Evolutionary conservation across 1,140 invertebrate genomes (phyloP), one percentile per base, ranked within the genome.

Genomic region (Maconellicoccus hirsutus): DNA sequence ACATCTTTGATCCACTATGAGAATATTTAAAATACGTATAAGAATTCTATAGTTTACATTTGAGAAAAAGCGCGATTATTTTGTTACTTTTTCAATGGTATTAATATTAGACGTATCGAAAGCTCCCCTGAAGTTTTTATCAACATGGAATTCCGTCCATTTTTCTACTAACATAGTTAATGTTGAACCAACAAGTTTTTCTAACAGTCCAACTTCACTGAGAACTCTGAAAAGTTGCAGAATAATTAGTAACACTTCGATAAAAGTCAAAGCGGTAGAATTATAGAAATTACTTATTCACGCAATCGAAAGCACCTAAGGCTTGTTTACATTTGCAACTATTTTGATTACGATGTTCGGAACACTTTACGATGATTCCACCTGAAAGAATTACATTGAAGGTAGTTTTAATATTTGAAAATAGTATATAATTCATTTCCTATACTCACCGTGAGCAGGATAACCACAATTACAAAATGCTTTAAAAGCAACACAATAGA

Each of bases 91-190:
- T 81, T 93, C 87, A 3, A 94, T 79, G 63, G 83, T 81, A 4
- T 79, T 77, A 27, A 94, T 82, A 75, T 91, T 88, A 0, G 89
- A 90, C 14, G 85, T 84, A 81, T 94, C 89, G 81, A 93, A 94
- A 73, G 86, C 90, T 70, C 89, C 89, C 76, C 89, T 87, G 76
- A 92, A 94, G 0, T 86, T 85, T 74, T 86, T 86, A 75, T 86
- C 84, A 6, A 95, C 88, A 76, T 94, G 88, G 75, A 84, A 83
- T 78, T 90, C 85, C 66, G 94, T 94, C 75, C 88, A 85, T 73
- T 87, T 79, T 76, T 93, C 89, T 69, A 93, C 91, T 61, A 94
- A 83, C 61, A 84, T 85, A 10, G 91, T 93, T 12, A 94, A 80
- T 4, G 90, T 86, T 78, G 90, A 87, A 3, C 90, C 90, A 3